These are phyloP conservation scores for Orycteropus afer DNA, from an alignment of 2,113 vertebrate species.

Conservation along the genomic window DNA sequence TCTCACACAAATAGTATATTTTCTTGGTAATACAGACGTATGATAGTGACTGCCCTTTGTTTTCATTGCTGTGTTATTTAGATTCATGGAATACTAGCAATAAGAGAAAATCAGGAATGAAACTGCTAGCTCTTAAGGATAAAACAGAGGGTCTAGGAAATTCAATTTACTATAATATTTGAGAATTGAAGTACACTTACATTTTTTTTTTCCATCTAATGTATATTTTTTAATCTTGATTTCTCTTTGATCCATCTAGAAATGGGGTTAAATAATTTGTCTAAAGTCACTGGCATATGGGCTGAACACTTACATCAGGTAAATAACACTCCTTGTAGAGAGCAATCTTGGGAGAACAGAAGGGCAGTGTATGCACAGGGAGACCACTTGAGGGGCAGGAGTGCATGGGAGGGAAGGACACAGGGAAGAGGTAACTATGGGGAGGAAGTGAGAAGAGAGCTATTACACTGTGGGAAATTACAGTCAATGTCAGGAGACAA, in stretches of 20 bases:
- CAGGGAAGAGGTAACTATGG: too few relatives aligned
- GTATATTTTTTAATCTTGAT: background rate
- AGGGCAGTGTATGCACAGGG: too few relatives aligned
- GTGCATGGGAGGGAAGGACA: too few relatives aligned
- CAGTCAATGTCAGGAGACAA: too few relatives aligned
- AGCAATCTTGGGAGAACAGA: too few relatives aligned
- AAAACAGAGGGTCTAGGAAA: background rate
- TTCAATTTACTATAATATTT: background rate
- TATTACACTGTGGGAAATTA: too few relatives aligned
- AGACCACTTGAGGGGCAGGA: too few relatives aligned
- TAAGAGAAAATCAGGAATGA: background rate
- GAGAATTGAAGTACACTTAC: background rate
- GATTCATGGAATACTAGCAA: background rate
- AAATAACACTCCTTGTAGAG: too few relatives aligned
- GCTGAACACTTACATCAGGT: too few relatives aligned
- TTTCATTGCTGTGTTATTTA: conserved; percentile 28
- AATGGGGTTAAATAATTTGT: conserved; percentile 40
- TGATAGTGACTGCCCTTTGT: background rate
- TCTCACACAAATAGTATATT: background rate
- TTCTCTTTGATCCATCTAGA: background rate
- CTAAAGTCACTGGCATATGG: too few relatives aligned
- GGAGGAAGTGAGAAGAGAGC: too few relatives aligned
- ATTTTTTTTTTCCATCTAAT: background rate
- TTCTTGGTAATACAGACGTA: background rate
- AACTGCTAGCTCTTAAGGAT: background rate